Conservation (phyloP, 2,797 vertebrate species). For the Emys orbicularis region DNA sequence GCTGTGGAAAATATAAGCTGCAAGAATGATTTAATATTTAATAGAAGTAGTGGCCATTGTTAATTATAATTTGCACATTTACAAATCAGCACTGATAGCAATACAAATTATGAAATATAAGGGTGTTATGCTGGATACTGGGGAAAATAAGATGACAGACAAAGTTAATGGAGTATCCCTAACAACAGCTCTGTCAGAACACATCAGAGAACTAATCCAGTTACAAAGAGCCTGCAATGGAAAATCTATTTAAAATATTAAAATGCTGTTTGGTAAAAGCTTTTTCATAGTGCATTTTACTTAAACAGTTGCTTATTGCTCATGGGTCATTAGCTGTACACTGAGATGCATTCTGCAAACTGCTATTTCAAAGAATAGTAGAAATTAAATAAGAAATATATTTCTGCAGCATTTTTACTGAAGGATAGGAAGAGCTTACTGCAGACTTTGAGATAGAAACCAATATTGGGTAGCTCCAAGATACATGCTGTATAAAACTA, state of each 20-base stretch:
- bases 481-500: conserved; percentile 51
- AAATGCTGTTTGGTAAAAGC: conserved; percentile 97
- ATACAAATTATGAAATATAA: conserved; percentile 99
- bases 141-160: conserved; percentile 97
- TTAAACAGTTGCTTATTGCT: conserved; percentile 99
- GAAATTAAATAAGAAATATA: conserved; percentile 92
- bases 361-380: conserved; percentile 85
- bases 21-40: conserved; percentile 99
- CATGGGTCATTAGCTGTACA: conserved; percentile 97
- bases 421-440: conserved; percentile 69
- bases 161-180: conserved; percentile 99
- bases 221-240: conserved; percentile 91
- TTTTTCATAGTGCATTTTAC: conserved; percentile 93
- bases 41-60: conserved; percentile 96
- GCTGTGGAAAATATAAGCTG: conserved; percentile 92
- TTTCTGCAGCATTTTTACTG: conserved; percentile 81
- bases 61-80: conserved; percentile 99
- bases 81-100: conserved; percentile 99
- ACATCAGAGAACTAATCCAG: conserved; percentile 98
- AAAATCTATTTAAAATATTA: conserved; percentile 99
- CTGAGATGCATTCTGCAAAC: conserved; percentile 90
- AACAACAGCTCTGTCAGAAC: conserved; percentile 97
- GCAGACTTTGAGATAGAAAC: conserved; percentile 56
- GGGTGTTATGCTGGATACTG: conserved; percentile 90
- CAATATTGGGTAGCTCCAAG: conserved; percentile 59